Evolutionary conservation across 2,113 vertebrate genomes (phyloP), one percentile per base, ranked within the genome.

Genomic region (Callaeas wilsoni): DNA sequence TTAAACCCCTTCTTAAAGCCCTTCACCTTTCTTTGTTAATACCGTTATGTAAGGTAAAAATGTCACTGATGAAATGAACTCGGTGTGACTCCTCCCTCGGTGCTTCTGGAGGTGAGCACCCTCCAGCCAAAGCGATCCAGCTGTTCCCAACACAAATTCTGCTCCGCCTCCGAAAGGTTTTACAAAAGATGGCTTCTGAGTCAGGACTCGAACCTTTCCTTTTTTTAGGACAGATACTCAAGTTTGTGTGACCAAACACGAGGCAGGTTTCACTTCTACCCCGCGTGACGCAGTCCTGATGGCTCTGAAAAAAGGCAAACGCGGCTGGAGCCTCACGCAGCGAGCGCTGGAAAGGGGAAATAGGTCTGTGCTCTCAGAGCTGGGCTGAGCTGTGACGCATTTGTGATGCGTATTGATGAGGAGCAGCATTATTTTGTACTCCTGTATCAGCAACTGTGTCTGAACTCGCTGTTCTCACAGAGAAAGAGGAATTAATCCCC

Each of bases 1-100:
- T 92, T 96, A 95, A 95, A 84, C 15, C 47, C 92, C 60, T 90
- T 75, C 92, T 84, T 94, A 96, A 96, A 81, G 56, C 69, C 42
- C 83, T 90, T 95, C 80, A 88, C 93, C 92, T 84, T 90, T 90
- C 62, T 49, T 85, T 92, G 71, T 78, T 94, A 95, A 93, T 18
- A 3, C 83, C 1, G 57, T 97, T 96, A 96, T 49, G 85, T 59
- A 93, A 96, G 90, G 55, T 52, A 42, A 84, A 86, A 85, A 83
- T 71, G 76, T 78, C 86, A 92, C 32, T 53, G 57, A 13, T 68
- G 41, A 84, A 95, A 57, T 88, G 52, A 96, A 90, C 75, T 82
- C 13, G 4, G 5, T 16, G 85, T 10, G 41, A 64, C 41, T 93
- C 49, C n/a, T 83, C 53, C 64, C 27, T 50, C 15, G 44, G 37